phyloP scores from a whole-genome alignment of 2,888 invertebrate genomes.

The Buathra laborator region DNA sequence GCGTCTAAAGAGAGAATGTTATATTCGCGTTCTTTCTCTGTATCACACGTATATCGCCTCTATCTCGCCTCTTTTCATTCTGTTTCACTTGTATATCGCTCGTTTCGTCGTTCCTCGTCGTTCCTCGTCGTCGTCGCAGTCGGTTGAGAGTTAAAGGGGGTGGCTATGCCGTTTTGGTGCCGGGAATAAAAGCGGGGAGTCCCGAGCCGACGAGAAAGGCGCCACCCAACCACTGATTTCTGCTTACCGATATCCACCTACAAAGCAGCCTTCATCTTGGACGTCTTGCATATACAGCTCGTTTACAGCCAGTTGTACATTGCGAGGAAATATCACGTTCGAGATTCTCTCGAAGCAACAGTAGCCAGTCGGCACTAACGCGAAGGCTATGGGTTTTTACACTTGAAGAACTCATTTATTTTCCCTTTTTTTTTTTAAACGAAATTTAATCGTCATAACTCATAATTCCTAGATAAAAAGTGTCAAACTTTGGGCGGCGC shows the following conservation, averaged over 20 bases:
- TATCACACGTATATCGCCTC: slow-evolving; percentile 22
- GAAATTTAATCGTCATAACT: no score
- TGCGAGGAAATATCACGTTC: slow-evolving; percentile 10
- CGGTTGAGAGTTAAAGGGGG: slow-evolving; percentile 32
- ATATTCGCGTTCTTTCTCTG: slow-evolving; percentile 39
- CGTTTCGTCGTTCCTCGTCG: slow-evolving; percentile 30
- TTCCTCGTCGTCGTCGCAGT: slow-evolving; percentile 41
- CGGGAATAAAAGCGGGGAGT: slow-evolving; percentile 49
- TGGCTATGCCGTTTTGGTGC: slow-evolving; percentile 34
- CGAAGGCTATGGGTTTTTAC: slow-evolving; percentile 20
- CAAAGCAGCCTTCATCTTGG: slow-evolving; percentile 83
- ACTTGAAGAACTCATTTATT: background rate
- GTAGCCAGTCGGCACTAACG: slow-evolving; percentile 45
- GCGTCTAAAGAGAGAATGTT: slow-evolving; percentile 52
- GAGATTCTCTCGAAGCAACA: slow-evolving; percentile 15
- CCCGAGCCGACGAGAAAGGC: slow-evolving; percentile 75
- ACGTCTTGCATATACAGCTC: slow-evolving; percentile 62
- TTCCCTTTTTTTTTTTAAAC: no score
- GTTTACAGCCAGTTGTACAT: slow-evolving; percentile 33
- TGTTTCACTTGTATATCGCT: slow-evolving; percentile 42
- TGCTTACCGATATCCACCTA: slow-evolving; percentile 82
- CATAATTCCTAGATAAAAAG: no score
- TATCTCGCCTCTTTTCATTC: slow-evolving; percentile 50
- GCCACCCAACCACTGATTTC: slow-evolving; percentile 83
- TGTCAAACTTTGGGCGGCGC: no score